Conservation (phyloP, 2,888 invertebrate species). For the Hemithea aestivaria region DNA sequence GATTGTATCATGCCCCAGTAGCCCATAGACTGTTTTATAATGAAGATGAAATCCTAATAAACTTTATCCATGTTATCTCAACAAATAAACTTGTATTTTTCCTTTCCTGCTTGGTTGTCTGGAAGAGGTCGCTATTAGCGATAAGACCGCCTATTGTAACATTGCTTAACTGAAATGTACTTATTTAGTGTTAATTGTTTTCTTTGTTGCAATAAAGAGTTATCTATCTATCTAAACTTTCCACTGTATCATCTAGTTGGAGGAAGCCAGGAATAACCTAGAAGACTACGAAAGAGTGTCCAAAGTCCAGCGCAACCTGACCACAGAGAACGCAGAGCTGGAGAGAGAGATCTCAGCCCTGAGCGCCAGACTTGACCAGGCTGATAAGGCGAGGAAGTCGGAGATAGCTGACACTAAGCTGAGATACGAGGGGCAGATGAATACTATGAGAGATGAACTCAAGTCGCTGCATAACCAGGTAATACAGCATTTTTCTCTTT, state of each 20-base stretch:
- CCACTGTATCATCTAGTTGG: slow-evolving; percentile 68
- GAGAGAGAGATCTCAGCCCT: slow-evolving; percentile 87
- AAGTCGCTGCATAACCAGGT: slow-evolving; percentile 89
- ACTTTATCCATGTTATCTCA: no score
- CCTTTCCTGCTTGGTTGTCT: no score
- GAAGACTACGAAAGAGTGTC: slow-evolving; percentile 92
- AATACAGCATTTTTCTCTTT: no score
- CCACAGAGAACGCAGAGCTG: slow-evolving; percentile 85
- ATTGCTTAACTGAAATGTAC: no score
- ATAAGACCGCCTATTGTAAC: no score
- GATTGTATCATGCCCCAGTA: no score
- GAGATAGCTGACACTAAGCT: slow-evolving; percentile 90
- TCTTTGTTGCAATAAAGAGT: no score
- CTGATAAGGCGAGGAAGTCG: slow-evolving; percentile 86
- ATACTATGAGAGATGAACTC: slow-evolving; percentile 88
- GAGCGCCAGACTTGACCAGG: slow-evolving; percentile 81
- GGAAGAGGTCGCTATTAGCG: no score
- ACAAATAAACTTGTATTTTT: no score
- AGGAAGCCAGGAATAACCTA: slow-evolving; percentile 87
- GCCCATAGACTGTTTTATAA: no score
- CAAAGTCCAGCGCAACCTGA: slow-evolving; percentile 88
- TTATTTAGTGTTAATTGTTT: no score
- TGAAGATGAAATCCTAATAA: no score
- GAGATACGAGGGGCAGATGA: slow-evolving; percentile 91
- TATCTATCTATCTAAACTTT: background rate